Evolutionary conservation across 2,113 vertebrate genomes (phyloP), one percentile per base, ranked within the genome.

Genomic region (Rhabdornis inornatus): DNA sequence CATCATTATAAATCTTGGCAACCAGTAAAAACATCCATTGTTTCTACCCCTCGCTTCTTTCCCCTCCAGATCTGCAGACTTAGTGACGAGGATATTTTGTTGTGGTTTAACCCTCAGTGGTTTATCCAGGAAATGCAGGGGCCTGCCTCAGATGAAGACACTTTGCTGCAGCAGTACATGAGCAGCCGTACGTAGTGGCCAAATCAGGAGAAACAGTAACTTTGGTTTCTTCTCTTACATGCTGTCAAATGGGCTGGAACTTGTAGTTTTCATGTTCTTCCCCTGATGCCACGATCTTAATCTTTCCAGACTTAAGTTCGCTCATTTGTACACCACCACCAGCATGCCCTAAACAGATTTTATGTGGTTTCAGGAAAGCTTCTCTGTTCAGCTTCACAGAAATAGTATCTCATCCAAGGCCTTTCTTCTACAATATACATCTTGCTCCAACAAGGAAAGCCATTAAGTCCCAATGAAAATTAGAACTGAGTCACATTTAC

Each of bases 1-100:
- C 94, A 90, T 94, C 87, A 77, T 90, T 92, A 89, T 89, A 87
- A 92, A 92, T 83, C 84, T 86, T 82, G 85, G 85, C 95, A 89
- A 94, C 84, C 49, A 47, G 57, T 80, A 93, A 77, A 84, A 84
- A 84, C 68, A 95, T 55, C 89, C 42, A 83, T 68, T 96, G 89
- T 97, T 97, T 52, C 81, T 94, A 61, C 14, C 18, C 82, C 60
- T 83, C 64, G 27, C 60, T 83, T 80, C 63, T 87, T 53, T 57
- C 5, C 7, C 68, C 71, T 85, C 87, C 39, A 84, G 83, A 94
- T 85, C 75, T 52, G 61, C 74, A 93, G 86, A 95, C 87, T 91
- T 89, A 65, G 77, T 52, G 77, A 74, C 3, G 23, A 96, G 88
- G 76, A 52, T 81, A 89, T 96, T 96, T 93, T 93, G 89, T 82